A percentile compares a stretch with the other conserved stretches of the same genome.
Evolutionary conservation across 2,797 vertebrate species (phyloP).

Genomic region (Halcyon badia): DNA sequence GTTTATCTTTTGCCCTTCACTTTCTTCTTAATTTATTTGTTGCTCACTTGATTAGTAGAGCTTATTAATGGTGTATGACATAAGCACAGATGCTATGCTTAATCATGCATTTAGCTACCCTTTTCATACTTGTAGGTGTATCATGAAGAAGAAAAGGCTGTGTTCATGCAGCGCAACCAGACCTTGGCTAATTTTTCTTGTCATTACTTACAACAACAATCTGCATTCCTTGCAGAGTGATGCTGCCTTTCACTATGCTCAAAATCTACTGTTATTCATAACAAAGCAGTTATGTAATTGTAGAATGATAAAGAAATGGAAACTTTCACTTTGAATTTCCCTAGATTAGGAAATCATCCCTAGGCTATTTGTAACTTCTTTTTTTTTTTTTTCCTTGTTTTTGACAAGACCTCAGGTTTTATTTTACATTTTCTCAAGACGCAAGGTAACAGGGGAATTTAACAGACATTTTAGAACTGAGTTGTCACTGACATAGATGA

Average conservation of each 20-base stretch:
- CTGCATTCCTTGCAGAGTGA: neutral
- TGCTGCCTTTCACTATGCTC: neutral
- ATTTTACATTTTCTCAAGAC: neutral
- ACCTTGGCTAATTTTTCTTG: neutral
- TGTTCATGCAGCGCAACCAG: neutral
- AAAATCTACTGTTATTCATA: neutral
- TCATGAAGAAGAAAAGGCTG: neutral
- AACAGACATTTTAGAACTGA: neutral
- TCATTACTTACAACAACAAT: neutral
- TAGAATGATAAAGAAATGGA: neutral
- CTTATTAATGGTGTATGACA: neutral
- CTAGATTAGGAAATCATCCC: neutral
- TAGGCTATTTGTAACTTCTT: neutral
- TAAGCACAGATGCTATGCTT: neutral
- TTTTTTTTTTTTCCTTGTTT: neutral
- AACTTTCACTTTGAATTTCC: neutral
- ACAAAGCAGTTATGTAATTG: neutral
- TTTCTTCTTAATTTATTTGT: neutral
- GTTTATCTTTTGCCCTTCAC: neutral
- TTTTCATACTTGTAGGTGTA: slow-evolving; percentile 25
- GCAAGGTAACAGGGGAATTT: neutral
- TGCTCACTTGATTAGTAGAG: neutral
- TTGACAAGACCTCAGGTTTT: neutral
- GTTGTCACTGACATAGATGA: neutral
- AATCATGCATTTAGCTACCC: neutral